A percentile compares a stretch with the other conserved stretches of the same genome.
These are phyloP conservation scores for Acleris holmiana DNA, from an alignment of 2,888 invertebrate genomes.

Conservation along the genomic window DNA sequence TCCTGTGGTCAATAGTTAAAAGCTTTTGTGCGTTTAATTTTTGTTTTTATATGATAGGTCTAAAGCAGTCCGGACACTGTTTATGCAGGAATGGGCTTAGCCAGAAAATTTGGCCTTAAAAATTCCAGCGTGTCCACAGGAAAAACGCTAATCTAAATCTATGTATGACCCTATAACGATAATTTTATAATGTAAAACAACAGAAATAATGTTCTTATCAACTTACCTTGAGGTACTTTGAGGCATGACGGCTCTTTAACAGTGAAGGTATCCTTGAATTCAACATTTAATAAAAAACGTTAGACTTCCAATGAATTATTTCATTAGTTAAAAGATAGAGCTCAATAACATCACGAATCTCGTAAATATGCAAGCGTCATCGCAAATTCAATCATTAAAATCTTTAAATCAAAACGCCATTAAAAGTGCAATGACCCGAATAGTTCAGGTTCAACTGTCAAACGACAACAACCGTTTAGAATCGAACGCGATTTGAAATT, in stretches of 20 bases:
- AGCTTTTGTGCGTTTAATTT: no score
- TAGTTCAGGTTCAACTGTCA: conserved; percentile 53
- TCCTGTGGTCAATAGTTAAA: no score
- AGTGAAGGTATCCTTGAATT: not conserved
- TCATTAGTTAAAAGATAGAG: not conserved
- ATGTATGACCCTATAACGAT: no score
- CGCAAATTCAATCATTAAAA: not conserved
- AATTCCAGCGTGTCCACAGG: no score
- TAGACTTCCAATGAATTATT: no score
- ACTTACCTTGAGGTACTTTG: conserved; percentile 17
- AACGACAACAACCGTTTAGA: conserved; percentile 59
- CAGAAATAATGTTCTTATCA: not conserved
- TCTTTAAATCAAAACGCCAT: conserved; percentile 9
- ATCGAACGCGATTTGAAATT: conserved; percentile 59
- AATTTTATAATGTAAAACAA: not conserved
- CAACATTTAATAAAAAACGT: no score
- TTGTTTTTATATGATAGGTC: no score
- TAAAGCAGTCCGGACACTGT: no score
- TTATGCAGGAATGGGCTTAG: no score
- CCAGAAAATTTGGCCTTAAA: no score
- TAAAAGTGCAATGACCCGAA: conserved; percentile 44
- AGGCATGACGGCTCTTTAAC: conserved; percentile 10
- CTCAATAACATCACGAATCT: not conserved
- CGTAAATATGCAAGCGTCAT: not conserved
- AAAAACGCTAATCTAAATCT: no score